Percentiles rank a stretch among this genome's conserved stretches.
These are phyloP conservation scores for Amphibalanus amphitrite DNA, from an alignment of 1,140 invertebrate genomes.

Conservation along the genomic window DNA sequence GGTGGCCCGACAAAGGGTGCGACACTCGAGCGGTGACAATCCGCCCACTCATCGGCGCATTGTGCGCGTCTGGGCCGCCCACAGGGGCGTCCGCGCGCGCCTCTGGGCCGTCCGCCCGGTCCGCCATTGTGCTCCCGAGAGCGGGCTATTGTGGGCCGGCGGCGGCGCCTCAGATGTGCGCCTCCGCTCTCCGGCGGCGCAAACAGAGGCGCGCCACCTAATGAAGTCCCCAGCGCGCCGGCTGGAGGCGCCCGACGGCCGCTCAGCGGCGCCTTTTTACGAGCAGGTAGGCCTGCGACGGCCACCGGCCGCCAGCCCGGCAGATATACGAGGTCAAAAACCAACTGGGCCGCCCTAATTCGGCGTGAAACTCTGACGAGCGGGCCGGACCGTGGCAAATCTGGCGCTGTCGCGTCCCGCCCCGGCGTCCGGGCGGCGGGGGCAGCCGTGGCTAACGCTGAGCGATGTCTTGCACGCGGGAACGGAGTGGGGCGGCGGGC, in stretches of 20 bases:
- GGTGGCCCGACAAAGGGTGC: no score
- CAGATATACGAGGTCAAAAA: background rate
- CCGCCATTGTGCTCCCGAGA: background rate
- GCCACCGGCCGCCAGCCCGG: no score
- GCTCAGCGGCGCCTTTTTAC: no score
- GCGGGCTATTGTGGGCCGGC: no score
- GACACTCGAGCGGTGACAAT: background rate
- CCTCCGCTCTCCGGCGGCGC: no score
- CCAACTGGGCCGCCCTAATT: background rate
- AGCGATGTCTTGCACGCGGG: background rate
- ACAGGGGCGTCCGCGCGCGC: no score
- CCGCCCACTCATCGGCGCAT: background rate
- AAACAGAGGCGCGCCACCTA: background rate
- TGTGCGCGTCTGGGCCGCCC: no score
- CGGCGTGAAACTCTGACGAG: background rate
- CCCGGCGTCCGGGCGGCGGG: no score
- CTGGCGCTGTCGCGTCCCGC: background rate
- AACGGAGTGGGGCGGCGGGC: no score
- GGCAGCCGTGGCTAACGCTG: background rate
- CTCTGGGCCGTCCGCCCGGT: no score
- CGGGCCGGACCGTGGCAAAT: background rate
- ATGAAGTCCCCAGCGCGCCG: background rate
- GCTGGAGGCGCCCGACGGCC: no score
- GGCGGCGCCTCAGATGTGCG: no score
- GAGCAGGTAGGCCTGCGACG: background rate